Conservation (phyloP, 2,797 vertebrate species). For the Melopsittacus undulatus region DNA sequence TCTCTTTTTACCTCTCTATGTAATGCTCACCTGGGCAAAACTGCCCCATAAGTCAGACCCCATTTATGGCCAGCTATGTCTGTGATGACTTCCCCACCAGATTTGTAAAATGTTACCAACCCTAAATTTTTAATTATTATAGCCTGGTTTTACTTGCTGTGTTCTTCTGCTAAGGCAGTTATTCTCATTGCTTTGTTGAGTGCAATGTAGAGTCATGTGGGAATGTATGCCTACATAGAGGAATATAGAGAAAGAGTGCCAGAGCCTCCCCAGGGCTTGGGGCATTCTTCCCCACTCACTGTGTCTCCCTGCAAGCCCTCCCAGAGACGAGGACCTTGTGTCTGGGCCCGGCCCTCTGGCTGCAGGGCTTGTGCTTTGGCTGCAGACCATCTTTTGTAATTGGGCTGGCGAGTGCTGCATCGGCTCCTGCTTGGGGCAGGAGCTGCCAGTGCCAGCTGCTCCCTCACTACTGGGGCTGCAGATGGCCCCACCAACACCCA, state of each 20-base stretch:
- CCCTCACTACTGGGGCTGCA: not conserved
- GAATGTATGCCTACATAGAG: not conserved
- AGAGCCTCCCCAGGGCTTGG: rapidly evolving
- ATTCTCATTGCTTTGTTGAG: not conserved
- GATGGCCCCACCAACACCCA: not conserved
- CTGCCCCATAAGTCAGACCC: not conserved
- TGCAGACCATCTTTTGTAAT: conserved; percentile 42
- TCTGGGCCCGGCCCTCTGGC: not conserved
- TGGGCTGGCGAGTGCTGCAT: conserved; percentile 37
- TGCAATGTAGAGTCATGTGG: not conserved
- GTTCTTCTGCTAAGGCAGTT: not conserved
- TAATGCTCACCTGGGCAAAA: not conserved
- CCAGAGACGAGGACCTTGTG: not conserved
- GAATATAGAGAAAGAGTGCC: not conserved
- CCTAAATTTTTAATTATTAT: not conserved
- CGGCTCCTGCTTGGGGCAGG: not conserved
- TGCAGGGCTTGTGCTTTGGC: conserved; percentile 44
- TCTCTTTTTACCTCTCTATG: not conserved
- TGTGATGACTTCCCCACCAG: not conserved
- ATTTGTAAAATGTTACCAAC: not conserved
- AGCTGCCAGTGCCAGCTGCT: conserved; percentile 44
- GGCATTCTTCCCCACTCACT: not conserved
- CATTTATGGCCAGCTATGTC: not conserved
- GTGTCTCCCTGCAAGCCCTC: not conserved
- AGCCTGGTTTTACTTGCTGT: not conserved